phyloP scores from a whole-genome alignment of 2,888 invertebrate genomes.

The Parapristionchus giblindavisi region DNA sequence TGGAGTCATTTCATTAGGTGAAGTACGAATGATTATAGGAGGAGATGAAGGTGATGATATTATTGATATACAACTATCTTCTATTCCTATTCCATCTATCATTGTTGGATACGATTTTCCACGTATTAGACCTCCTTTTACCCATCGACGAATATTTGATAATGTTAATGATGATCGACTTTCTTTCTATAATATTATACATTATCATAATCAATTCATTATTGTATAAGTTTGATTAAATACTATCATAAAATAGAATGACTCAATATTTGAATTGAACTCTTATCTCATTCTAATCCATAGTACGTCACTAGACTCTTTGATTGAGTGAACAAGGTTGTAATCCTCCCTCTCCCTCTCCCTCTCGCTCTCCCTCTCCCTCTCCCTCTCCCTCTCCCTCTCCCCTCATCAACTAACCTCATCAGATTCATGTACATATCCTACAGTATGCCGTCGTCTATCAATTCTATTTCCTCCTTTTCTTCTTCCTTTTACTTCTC shows the following conservation, averaged over 20 bases:
- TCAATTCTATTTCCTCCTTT: slow-evolving; percentile 8
- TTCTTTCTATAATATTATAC: background rate
- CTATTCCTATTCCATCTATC: slow-evolving; percentile 12
- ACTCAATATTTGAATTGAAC: too few species aligned
- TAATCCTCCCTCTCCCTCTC: slow-evolving; percentile 3
- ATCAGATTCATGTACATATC: slow-evolving; percentile 13
- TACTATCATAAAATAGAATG: too few species aligned
- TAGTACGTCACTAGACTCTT: too few species aligned
- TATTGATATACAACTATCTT: background rate
- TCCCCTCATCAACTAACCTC: background rate
- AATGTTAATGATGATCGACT: background rate
- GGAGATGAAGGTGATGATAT: slow-evolving; percentile 32
- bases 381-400: background rate
- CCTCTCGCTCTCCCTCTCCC: background rate
- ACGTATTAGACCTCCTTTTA: background rate
- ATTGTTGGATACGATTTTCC: slow-evolving; percentile 28
- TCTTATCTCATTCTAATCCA: too few species aligned
- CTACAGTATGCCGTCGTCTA: slow-evolving; percentile 25
- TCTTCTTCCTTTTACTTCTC: background rate
- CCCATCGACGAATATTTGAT: background rate
- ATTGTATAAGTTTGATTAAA: too few species aligned
- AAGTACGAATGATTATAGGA: slow-evolving; percentile 54
- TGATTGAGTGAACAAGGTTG: background rate
- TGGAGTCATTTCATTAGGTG: slow-evolving; percentile 58
- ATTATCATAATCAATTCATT: too few species aligned